Conservation (phyloP, 2,797 vertebrate species). For the Cephalopachus bancanus region DNA sequence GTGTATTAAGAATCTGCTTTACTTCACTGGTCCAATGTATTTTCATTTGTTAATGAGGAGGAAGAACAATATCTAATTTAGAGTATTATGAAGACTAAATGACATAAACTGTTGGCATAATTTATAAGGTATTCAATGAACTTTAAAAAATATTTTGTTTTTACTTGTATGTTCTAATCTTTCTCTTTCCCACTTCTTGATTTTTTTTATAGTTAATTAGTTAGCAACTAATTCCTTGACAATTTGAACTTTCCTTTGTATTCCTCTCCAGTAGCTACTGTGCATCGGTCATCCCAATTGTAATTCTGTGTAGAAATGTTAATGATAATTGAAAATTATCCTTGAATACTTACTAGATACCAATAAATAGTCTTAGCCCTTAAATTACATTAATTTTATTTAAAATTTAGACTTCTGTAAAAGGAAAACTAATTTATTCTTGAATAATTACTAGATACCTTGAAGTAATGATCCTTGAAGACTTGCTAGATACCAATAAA, state of each 20-base stretch:
- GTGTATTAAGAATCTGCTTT: not conserved
- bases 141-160: not conserved
- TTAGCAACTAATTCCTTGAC: not conserved
- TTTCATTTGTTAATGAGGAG: not conserved
- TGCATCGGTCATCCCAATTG: not conserved
- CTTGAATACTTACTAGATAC: not conserved
- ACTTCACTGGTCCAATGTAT: not conserved
- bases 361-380: not conserved
- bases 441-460: not conserved
- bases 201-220: not conserved
- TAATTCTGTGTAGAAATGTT: not conserved
- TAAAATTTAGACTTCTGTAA: not conserved
- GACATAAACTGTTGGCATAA: not conserved
- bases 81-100: slow-evolving; percentile 3
- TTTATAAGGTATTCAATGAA: not conserved
- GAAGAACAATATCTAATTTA: not conserved
- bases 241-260: not conserved
- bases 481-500: not conserved
- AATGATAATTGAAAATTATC: not conserved
- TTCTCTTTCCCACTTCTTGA: not conserved
- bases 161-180: not conserved
- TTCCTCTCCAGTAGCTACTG: not conserved
- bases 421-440: not conserved
- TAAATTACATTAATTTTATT: not conserved
- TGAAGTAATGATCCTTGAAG: not conserved